These are phyloP conservation scores for Drosophila kambysellisi DNA, from an alignment of 2,888 invertebrate genomes.

Conservation along the genomic window DNA sequence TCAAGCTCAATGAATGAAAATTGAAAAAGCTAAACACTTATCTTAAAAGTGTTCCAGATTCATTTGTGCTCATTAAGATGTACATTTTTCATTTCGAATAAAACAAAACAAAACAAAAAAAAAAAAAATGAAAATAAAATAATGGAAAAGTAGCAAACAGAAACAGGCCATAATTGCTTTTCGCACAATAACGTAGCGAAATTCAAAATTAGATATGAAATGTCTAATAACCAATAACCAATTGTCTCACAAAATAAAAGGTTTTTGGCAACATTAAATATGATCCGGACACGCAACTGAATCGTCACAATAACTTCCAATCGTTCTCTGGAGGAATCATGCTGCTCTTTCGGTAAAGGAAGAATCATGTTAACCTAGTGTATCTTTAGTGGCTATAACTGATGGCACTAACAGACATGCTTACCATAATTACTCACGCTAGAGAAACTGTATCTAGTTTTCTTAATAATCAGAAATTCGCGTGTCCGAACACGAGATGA, in stretches of 20 bases:
- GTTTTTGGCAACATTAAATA: slow-evolving; percentile 97
- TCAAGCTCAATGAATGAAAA: slow-evolving; percentile 3
- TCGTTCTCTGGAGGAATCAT: slow-evolving; percentile 96
- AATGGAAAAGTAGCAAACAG: background rate
- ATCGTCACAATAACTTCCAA: slow-evolving; percentile 98
- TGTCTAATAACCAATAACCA: slow-evolving; percentile 35
- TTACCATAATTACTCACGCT: slow-evolving; percentile 49
- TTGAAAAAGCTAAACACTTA: background rate
- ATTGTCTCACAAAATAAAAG: slow-evolving; percentile 86
- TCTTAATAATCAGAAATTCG: slow-evolving; percentile 14
- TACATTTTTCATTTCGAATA: slow-evolving; percentile 12
- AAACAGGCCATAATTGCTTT: slow-evolving; percentile 2
- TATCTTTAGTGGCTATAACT: slow-evolving; percentile 42
- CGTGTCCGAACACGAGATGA: slow-evolving; percentile 21
- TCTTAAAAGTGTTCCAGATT: background rate
- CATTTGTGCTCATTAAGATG: slow-evolving; percentile 7
- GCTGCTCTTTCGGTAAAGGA: slow-evolving; percentile 95
- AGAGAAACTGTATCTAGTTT: slow-evolving; percentile 38
- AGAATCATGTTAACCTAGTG: slow-evolving; percentile 44
- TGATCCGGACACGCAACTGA: slow-evolving; percentile 93
- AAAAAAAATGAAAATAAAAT: slow-evolving; percentile 11
- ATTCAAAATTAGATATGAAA: slow-evolving; percentile 18
- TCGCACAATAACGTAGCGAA: slow-evolving; percentile 13
- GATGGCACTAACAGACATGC: slow-evolving; percentile 54
- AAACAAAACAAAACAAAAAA: background rate